A percentile compares a stretch with the other conserved stretches of the same genome.
Conservation (phyloP, 2,888 invertebrate species). For the Hanleya hanleyi region DNA sequence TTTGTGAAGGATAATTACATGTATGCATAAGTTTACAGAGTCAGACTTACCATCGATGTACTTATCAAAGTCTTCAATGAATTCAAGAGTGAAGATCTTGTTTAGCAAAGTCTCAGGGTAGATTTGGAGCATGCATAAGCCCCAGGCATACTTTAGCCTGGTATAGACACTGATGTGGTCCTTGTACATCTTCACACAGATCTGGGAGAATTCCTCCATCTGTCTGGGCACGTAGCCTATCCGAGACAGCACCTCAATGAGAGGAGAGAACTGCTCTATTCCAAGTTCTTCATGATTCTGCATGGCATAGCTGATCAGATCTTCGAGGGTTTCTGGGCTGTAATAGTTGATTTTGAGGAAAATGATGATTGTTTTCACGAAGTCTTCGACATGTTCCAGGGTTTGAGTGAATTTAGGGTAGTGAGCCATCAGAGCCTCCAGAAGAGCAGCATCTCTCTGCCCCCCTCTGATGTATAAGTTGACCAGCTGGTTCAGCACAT, state of each 20-base stretch:
- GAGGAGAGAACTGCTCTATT: not conserved
- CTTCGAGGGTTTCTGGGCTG: slow-evolving; percentile 35
- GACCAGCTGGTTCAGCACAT: slow-evolving; percentile 13
- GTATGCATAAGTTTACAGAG: not conserved
- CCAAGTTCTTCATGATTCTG: slow-evolving; percentile 6
- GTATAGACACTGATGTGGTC: slow-evolving; percentile 13
- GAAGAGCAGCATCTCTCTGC: not conserved
- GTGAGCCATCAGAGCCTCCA: slow-evolving; percentile 15
- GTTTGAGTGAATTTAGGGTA: slow-evolving; percentile 8
- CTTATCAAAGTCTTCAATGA: slow-evolving; percentile 39
- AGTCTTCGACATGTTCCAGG: not conserved
- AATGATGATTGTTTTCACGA: not conserved
- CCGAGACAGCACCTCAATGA: slow-evolving; percentile 3
- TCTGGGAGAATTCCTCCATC: not conserved
- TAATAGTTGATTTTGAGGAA: slow-evolving; percentile 20
- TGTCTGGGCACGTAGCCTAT: slow-evolving; percentile 34
- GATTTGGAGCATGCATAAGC: slow-evolving; percentile 37
- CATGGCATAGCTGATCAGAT: slow-evolving; percentile 22
- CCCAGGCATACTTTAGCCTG: slow-evolving; percentile 22
- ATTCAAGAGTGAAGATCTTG: slow-evolving; percentile 42
- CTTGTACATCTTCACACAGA: slow-evolving; percentile 14
- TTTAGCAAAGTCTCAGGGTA: slow-evolving; percentile 37
- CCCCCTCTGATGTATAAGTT: slow-evolving; percentile 6
- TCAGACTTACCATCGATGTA: slow-evolving; percentile 37
- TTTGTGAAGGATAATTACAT: too few relatives aligned